Base-by-base conservation (phyloP, 2,113 vertebrate species). In the Larimichthys polyactis region DNA sequence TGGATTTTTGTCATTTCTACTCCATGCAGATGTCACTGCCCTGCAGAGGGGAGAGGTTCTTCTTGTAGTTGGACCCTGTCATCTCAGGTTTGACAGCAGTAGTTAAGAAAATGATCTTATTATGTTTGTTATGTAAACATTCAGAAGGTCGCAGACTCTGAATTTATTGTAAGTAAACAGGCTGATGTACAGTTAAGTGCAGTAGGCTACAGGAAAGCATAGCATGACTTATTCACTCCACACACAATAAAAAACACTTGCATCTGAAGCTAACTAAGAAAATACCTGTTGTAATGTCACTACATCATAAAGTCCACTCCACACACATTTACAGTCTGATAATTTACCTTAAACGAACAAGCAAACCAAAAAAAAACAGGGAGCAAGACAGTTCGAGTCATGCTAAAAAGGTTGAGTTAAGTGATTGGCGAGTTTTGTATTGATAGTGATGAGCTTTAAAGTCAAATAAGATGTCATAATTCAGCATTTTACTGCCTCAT, bases 401-500 rank as follows among this genome's bases (percentile, higher is more conserved):
- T 72, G 49, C 11, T 62, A 19, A 36, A 15, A n/a, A n/a, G 17
- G 14, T n/a, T 14, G 58, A 63, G 24, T 22, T 57, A 14, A 19
- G 0, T n/a, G 5, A 36, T 51, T 11, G 8, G 16, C 3, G 14
- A 14, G 71, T 68, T 60, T 73, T 24, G 24, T 57, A 46, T 20
- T 11, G 15, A 72, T 72, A 15, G 57, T 20, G 2, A 58, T 27
- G 29, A 58, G 22, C 27, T 81, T 67, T 51, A 51, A 59, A 68
- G 55, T 52, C n/a, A 58, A 57, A 70, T 44, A 67, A 22, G 72
- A 89, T 87, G 87, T 86, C 76, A 82, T 58, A 16, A 78, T n/a
- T 71, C 57, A 83, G 82, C 78, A 55, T 86, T 87, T 90, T 89
- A 87, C 77, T 81, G 88, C 90, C 86, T 82, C 63, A 46, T 22